phyloP scores from a whole-genome alignment of 2,113 vertebrate genomes.

The Boulengeromyrus knoepffleri region DNA sequence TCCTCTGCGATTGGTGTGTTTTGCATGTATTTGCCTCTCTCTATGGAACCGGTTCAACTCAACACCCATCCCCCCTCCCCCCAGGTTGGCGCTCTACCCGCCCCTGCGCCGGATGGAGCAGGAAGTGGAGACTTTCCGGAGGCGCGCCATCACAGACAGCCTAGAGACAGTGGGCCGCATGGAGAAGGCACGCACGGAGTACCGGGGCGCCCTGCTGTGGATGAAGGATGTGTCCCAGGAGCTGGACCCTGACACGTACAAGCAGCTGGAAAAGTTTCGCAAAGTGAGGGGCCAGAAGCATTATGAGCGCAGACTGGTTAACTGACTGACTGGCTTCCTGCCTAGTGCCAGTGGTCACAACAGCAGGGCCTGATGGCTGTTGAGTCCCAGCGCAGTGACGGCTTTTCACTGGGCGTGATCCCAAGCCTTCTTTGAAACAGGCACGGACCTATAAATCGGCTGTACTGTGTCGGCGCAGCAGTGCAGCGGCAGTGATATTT shows the following conservation, averaged over 20 bases:
- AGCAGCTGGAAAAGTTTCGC: constrained; percentile 77
- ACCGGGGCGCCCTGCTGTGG: constrained; percentile 68
- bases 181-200: constrained; percentile 72
- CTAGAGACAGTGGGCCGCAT: constrained; percentile 69
- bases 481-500: not conserved
- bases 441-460: not conserved
- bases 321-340: not conserved
- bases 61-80: not conserved
- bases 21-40: no score
- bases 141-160: constrained; percentile 67
- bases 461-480: not conserved
- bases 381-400: not conserved
- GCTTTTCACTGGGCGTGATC: not conserved
- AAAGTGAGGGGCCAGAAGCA: constrained; percentile 46
- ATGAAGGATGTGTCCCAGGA: constrained; percentile 77
- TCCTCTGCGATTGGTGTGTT: not conserved
- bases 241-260: constrained; percentile 74
- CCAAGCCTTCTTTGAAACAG: not conserved
- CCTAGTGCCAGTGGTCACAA: not conserved
- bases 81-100: constrained; percentile 62
- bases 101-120: constrained; percentile 70
- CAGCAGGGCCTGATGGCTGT: not conserved
- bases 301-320: not conserved
- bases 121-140: constrained; percentile 73
- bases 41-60: not conserved